Conservation (phyloP, 35 echinoderm and acorn worm genomes). For the Chiridota heheva region DNA sequence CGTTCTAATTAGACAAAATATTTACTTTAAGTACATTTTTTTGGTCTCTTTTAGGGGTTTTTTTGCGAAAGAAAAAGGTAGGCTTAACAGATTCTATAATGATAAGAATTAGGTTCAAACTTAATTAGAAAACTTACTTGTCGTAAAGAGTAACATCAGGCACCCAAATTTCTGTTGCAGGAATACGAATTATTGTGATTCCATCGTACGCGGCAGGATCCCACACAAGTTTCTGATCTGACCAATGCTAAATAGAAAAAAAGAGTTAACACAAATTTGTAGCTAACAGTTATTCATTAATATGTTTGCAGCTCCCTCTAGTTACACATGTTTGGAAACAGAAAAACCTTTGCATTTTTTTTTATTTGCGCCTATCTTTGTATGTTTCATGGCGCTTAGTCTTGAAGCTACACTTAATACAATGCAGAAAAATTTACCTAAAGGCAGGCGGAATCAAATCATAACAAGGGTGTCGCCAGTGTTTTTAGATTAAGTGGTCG, state of each 20-base stretch:
- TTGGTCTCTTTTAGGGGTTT: no score
- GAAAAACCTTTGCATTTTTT: not conserved
- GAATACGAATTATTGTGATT: constrained; percentile 79
- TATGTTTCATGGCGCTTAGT: not conserved
- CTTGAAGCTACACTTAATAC: no score
- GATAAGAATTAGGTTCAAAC: no score
- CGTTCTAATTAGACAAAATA: no score
- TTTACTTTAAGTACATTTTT: no score
- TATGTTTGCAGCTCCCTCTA: not conserved
- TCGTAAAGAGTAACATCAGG: constrained; percentile 96
- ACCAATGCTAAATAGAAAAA: constrained; percentile 73
- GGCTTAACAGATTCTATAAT: no score
- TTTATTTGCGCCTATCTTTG: not conserved
- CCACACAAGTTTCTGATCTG: constrained; percentile 84
- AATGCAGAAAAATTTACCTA: no score
- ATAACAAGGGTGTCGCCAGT: no score
- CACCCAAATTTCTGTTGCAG: constrained; percentile 92
- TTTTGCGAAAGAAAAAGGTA: no score
- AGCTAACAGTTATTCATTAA: not conserved
- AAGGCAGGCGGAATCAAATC: not conserved
- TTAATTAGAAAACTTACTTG: no score
- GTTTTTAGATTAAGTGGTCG: no score
- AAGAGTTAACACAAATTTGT: not conserved
- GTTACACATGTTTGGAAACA: not conserved
- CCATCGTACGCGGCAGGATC: constrained; percentile 69